These are phyloP conservation scores for Amphipyra tragopoginis DNA, from an alignment of 2,888 invertebrate genomes.

Conservation along the genomic window DNA sequence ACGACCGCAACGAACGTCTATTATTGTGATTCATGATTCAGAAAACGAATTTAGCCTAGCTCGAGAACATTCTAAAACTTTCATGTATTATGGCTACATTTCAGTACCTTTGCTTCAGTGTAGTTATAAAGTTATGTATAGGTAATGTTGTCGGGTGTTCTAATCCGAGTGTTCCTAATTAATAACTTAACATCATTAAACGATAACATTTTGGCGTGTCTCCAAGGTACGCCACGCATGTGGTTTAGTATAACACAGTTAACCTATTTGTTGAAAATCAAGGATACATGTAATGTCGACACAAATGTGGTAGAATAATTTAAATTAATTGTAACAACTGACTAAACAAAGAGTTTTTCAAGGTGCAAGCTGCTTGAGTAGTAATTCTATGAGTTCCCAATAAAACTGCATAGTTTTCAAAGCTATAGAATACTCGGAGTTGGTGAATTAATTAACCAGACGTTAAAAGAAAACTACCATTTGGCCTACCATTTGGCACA, in stretches of 20 bases:
- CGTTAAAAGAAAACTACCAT: conserved; percentile 26
- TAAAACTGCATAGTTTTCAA: conserved; percentile 17
- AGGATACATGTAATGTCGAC: conserved; percentile 62
- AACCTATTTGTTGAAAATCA: conserved; percentile 78
- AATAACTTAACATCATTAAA: conserved; percentile 78
- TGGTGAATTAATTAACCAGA: neutral
- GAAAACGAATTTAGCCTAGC: conserved; percentile 70
- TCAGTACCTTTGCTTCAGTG: conserved; percentile 53
- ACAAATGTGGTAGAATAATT: conserved; percentile 22
- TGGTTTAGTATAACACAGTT: conserved; percentile 74
- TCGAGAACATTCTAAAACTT: conserved; percentile 72
- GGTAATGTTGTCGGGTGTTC: conserved; percentile 54
- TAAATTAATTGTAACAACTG: conserved; percentile 4
- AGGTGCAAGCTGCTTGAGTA: too few species aligned
- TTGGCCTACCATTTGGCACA: conserved; percentile 62
- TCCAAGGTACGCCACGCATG: conserved; percentile 75
- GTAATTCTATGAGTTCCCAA: neutral
- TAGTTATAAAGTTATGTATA: conserved; percentile 48
- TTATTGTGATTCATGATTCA: conserved; percentile 77
- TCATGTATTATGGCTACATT: conserved; percentile 62
- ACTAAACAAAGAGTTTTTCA: neutral
- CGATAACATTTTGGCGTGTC: conserved; percentile 71
- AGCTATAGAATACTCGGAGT: neutral
- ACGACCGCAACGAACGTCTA: conserved; percentile 59
- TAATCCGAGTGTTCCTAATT: conserved; percentile 68